phyloP scores from a whole-genome alignment of 2,113 vertebrate genomes.

The Pteruthius melanotis region DNA sequence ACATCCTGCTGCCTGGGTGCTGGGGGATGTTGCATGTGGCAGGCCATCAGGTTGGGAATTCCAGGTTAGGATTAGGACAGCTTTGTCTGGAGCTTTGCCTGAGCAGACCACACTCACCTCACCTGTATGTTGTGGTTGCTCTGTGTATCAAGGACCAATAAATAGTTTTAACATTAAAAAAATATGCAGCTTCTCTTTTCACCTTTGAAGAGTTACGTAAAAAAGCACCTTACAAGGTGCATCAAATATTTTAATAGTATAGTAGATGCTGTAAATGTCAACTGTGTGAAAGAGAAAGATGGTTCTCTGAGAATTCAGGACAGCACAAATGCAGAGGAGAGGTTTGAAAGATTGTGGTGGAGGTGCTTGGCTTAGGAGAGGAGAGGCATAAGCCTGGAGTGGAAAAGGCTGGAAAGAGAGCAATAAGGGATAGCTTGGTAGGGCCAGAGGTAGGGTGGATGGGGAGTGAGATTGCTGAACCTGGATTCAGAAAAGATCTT shows the following conservation, averaged over 20 bases:
- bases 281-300: background rate
- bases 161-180: background rate
- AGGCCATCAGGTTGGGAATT: background rate
- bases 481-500: background rate
- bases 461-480: background rate
- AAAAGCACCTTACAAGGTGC: background rate
- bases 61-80: accelerated
- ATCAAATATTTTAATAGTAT: background rate
- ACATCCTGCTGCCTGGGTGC: background rate
- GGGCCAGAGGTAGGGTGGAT: background rate
- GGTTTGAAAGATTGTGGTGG: background rate
- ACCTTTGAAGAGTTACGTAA: background rate
- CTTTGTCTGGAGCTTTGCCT: background rate
- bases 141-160: accelerated
- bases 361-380: background rate
- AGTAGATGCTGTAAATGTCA: background rate
- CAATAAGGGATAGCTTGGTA: background rate
- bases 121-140: background rate
- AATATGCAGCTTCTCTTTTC: background rate
- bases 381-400: background rate
- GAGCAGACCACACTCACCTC: background rate
- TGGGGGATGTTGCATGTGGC: background rate
- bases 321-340: background rate
- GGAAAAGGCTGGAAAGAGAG: background rate
- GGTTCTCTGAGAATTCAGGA: background rate